Evolutionary conservation across 2,888 invertebrate genomes (phyloP), one percentile per base, ranked within the genome.

Genomic region (Ptychoptera contaminata): DNA sequence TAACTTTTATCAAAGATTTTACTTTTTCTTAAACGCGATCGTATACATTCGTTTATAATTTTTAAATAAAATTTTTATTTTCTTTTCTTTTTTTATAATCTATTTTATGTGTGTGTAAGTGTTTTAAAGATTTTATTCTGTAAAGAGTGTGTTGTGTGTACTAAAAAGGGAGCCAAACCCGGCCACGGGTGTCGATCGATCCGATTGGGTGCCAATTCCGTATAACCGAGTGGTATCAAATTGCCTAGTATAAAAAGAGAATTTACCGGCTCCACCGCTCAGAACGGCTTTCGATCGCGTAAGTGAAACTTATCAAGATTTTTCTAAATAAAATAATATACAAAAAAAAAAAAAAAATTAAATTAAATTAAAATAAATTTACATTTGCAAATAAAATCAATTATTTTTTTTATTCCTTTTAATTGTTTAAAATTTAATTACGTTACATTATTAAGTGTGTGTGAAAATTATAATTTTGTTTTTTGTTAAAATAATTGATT

Each of bases 261-360:
- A 58, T 56, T 58, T 60, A 72, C 70, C 73, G 74, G 73, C 74
- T 74, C 75, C 73, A 74, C 77, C 79, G 79, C 80, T 82, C 88
- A 90, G 88, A 88, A 86, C 87, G 86, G 87, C 88, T 87, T 84
- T 84, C 79, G 81, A 87, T 85, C 86, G 66, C 65, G 88, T 88
- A 86, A 88, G 88, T 88, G 69, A 65, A 68, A 61, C 68, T 68
- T 62, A 55, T 56, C 55, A 52, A 46, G 42, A 55, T 57, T 47
- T 47, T 45, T 38, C 40, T 47, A 44, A 36, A 47, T 36, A 31
- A 47, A 44, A 46, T 51, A 48, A 46, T 47, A 37, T 32, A 46
- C 46, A 46, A 15, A 43, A 40, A 30, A 30, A 30, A 40, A 40
- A 40, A 16, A 30, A 30, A 40, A 40, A 40, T 40, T 40, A 40